phyloP scores from a whole-genome alignment of 2,888 invertebrate genomes.

The Ennomos erosarius region DNA sequence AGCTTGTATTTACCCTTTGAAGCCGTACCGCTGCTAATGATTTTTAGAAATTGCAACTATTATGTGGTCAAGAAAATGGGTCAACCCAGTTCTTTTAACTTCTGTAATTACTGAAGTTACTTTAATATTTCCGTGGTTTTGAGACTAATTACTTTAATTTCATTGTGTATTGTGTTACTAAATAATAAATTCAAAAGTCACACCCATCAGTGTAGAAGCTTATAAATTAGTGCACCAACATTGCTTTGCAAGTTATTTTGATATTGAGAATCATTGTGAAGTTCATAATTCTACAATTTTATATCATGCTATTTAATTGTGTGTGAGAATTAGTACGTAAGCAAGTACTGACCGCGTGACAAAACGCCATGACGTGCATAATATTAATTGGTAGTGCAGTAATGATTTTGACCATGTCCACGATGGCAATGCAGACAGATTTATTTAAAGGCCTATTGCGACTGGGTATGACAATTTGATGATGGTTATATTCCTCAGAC shows the following conservation, averaged over 20 bases:
- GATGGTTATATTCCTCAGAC: too few species aligned
- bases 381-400: constrained; percentile 13
- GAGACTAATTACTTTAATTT: too few species aligned
- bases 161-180: too few species aligned
- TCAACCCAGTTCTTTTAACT: constrained; percentile 25
- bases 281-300: too few species aligned
- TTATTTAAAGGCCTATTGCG: neutral
- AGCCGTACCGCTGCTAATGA: constrained; percentile 35
- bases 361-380: constrained; percentile 6
- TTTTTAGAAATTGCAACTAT: constrained; percentile 41
- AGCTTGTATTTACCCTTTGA: constrained; percentile 48
- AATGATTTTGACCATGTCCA: constrained; percentile 23
- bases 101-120: constrained; percentile 14
- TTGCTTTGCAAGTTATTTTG: too few species aligned
- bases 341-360: neutral
- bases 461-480: too few species aligned
- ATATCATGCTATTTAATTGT: too few species aligned
- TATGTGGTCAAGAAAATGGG: constrained; percentile 34
- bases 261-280: too few species aligned
- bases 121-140: too few species aligned
- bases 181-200: too few species aligned
- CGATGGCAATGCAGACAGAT: constrained; percentile 1
- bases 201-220: too few species aligned
- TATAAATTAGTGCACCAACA: neutral
- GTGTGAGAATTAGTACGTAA: neutral